These are phyloP conservation scores for Microtus montanus DNA, from an alignment of 2,113 vertebrate species.

Conservation along the genomic window DNA sequence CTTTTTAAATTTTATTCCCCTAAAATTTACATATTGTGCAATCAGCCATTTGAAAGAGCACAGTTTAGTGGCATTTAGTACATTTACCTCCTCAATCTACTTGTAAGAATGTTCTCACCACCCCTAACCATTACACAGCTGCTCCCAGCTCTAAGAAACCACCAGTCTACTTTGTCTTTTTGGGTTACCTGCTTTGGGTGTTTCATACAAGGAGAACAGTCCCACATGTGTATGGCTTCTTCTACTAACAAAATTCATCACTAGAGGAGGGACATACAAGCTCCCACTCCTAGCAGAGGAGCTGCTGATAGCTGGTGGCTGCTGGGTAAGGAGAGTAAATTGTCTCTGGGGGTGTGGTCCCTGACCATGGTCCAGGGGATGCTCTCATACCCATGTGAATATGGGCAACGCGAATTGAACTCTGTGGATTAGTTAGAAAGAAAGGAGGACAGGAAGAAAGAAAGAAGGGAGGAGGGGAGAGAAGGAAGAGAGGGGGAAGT, in stretches of 20 bases:
- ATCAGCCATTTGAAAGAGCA: constrained; percentile 5
- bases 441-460: neutral
- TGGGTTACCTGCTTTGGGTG: neutral
- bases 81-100: neutral
- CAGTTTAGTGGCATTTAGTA: neutral
- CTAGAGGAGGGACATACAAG: too few relatives aligned
- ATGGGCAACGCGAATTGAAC: neutral
- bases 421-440: neutral
- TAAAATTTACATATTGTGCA: neutral
- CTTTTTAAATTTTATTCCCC: neutral
- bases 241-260: neutral
- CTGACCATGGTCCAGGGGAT: neutral
- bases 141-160: neutral
- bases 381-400: neutral
- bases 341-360: neutral
- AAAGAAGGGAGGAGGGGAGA: neutral
- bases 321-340: neutral
- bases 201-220: neutral
- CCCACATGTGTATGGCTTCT: neutral
- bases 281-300: neutral
- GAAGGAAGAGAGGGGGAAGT: fast-evolving
- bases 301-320: neutral
- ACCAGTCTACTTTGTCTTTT: neutral
- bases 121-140: neutral
- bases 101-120: neutral